Evolutionary conservation across 2,888 invertebrate genomes (phyloP), one percentile per base, ranked within the genome.

Genomic region (Andrena bicolor): DNA sequence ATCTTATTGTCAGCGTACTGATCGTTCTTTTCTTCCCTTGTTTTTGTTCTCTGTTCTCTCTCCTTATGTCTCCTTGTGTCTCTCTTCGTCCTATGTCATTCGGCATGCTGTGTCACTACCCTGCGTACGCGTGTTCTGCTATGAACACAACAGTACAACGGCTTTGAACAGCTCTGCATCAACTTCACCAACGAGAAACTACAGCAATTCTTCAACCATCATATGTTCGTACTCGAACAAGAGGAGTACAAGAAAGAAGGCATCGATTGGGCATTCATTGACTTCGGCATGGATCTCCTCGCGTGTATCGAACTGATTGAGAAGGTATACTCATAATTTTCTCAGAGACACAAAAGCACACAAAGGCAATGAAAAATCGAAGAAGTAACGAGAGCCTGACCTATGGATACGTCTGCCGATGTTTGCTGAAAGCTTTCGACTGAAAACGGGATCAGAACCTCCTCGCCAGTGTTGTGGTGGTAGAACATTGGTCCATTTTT

Each of bases 141-240:
- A 53, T 41, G 41, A 76, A 69, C 68, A 30, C 79, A 20, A 84
- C 89, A 97, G 97, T 97, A 93, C 96, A 99, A 99, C 96, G 98
- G 98, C 95, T 99, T 98, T 96, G 98, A 99, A 96, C 99, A 99
- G 96, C 96, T 99, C 94, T 99, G 98, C 96, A 99, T 99, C 96
- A 99, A 99, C 96, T 99, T 99, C 96, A 99, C 98, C 95, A 99
- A 99, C 95, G 98, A 99, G 96, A 98, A 98, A 95, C 96, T 99
- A 93, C 99, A 99, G 95, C 99, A 99, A 95, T 99, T 98, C 96
- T 99, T 99, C 97, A 99, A 99, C 95, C 98, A 99, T 94, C 97
- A 99, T 96, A 99, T 99, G 98, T 99, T 99, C 95, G 98, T 99
- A 92, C 96, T 99, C 92, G 98, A 99, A 95, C 98, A 99, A 97